phyloP scores from a whole-genome alignment of 2,797 vertebrate species.

The Salarias fasciatus region DNA sequence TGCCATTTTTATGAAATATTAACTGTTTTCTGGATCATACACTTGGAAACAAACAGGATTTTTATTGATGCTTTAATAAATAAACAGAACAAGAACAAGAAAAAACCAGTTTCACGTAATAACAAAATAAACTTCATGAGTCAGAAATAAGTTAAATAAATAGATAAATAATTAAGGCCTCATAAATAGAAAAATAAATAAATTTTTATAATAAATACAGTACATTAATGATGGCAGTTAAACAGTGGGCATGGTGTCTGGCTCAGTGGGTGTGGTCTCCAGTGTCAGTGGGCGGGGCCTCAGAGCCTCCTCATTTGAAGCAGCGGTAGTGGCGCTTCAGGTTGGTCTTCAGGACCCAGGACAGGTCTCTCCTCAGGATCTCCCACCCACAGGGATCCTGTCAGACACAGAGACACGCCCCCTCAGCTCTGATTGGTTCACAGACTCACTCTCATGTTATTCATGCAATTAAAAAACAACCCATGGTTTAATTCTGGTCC shows the following conservation, averaged over 20 bases:
- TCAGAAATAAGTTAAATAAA: neutral
- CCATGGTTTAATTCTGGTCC: too few relatives aligned
- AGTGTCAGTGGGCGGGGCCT: neutral
- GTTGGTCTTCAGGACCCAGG: slow-evolving; percentile 11
- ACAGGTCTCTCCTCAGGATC: slow-evolving; percentile 46
- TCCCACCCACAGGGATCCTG: slow-evolving; percentile 60
- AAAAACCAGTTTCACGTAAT: too few relatives aligned
- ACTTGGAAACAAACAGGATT: neutral
- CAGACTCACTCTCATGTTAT: neutral
- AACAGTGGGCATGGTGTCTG: neutral
- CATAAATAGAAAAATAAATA: neutral
- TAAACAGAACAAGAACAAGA: too few relatives aligned
- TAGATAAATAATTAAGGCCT: slow-evolving; percentile 2
- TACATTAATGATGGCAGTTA: too few relatives aligned
- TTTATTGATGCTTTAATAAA: neutral
- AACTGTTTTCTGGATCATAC: too few relatives aligned
- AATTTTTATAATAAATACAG: neutral
- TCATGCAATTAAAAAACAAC: too few relatives aligned
- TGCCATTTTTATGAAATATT: too few relatives aligned
- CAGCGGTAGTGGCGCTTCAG: slow-evolving; percentile 11
- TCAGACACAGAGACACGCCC: slow-evolving; percentile 9
- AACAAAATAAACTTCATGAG: too few relatives aligned
- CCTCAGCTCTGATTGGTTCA: slow-evolving; percentile 25
- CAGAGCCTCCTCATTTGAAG: slow-evolving; percentile 23
- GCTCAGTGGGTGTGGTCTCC: neutral